Evolutionary conservation across 2,797 vertebrate genomes (phyloP).

Genomic region (Babyrousa celebensis): DNA sequence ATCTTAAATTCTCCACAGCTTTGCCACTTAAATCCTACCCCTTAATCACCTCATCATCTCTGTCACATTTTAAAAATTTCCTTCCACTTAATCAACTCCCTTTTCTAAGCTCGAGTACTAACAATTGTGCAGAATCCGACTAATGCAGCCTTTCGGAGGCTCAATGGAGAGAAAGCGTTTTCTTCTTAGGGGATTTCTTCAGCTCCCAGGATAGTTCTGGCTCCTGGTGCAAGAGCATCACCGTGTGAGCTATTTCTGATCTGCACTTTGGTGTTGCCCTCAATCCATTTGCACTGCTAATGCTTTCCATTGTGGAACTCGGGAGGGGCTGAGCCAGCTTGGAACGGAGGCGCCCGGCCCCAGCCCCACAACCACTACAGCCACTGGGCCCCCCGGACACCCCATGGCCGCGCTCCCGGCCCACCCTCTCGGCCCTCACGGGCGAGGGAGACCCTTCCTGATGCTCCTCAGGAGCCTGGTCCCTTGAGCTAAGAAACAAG

Average conservation of each 20-base stretch:
- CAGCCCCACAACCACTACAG: neutral
- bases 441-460: neutral
- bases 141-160: constrained; percentile 42
- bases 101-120: constrained; percentile 75
- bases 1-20: constrained; percentile 81
- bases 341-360: neutral
- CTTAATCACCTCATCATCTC: constrained; percentile 85
- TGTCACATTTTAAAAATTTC: constrained; percentile 84
- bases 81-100: constrained; percentile 84
- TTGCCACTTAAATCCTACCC: constrained; percentile 83
- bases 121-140: constrained; percentile 68
- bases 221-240: constrained; percentile 81
- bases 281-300: neutral
- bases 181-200: constrained; percentile 72
- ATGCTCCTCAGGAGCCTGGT: neutral
- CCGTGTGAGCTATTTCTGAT: constrained; percentile 78
- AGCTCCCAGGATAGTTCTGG: constrained; percentile 69
- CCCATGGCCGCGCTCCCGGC: neutral
- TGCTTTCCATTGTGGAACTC: neutral
- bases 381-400: neutral
- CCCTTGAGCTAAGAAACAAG: constrained; percentile 28
- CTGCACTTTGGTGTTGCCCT: constrained; percentile 61
- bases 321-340: neutral
- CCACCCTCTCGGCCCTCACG: neutral
- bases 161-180: constrained; percentile 68